Conservation (phyloP, 2,888 invertebrate genomes). For the Orthosia gracilis region DNA sequence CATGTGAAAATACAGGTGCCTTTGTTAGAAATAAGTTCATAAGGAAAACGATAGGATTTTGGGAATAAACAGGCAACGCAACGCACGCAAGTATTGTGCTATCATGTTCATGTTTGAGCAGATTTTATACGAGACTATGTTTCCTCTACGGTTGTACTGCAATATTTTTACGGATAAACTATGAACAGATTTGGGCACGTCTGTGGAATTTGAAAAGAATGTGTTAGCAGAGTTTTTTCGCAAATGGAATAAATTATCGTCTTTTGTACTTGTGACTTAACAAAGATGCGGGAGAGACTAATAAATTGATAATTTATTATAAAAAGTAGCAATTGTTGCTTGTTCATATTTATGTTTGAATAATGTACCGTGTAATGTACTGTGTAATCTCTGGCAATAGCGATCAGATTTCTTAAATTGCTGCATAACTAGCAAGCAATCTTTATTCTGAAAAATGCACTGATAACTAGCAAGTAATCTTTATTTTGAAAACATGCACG, state of each 20-base stretch:
- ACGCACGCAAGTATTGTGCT: slow-evolving; percentile 44
- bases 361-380: too few relatives aligned
- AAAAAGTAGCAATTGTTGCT: too few relatives aligned
- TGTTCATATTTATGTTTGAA: too few relatives aligned
- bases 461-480: too few relatives aligned
- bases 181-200: not conserved
- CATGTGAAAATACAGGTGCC: slow-evolving; percentile 52
- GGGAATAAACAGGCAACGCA: slow-evolving; percentile 31
- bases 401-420: too few relatives aligned
- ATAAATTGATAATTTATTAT: too few relatives aligned
- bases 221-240: not conserved
- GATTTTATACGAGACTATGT: slow-evolving; percentile 29
- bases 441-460: too few relatives aligned
- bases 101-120: slow-evolving; percentile 44
- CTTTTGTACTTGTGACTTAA: not conserved
- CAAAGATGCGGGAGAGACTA: too few relatives aligned
- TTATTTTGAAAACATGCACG: too few relatives aligned
- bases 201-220: not conserved
- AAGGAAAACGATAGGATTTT: slow-evolving; percentile 53
- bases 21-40: slow-evolving; percentile 57
- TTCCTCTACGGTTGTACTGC: slow-evolving; percentile 9
- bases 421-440: too few relatives aligned
- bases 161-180: slow-evolving; percentile 15
- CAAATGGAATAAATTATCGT: not conserved
- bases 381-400: too few relatives aligned